Percentiles rank a stretch among this genome's conserved stretches.
Evolutionary conservation across 2,113 vertebrate species (phyloP).

Genomic region (Ellobius talpinus): DNA sequence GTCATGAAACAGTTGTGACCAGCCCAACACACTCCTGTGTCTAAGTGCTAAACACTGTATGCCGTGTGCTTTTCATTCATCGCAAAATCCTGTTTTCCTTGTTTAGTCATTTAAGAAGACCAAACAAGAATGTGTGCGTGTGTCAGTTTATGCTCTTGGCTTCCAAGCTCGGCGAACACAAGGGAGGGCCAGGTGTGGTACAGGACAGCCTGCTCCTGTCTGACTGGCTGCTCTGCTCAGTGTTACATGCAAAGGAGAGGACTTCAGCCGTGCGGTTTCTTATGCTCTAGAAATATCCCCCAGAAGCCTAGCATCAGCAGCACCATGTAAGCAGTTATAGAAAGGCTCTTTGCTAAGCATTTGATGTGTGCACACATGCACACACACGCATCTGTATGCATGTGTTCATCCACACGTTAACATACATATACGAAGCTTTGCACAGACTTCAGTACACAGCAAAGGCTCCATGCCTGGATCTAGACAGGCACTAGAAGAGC

Average conservation of each 20-base stretch:
- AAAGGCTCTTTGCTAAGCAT: background rate
- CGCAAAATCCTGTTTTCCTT: background rate
- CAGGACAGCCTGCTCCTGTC: too few species aligned
- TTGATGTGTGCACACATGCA: background rate
- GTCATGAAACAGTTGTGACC: too few species aligned
- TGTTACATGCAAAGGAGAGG: background rate
- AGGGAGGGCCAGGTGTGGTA: background rate
- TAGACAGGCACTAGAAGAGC: background rate
- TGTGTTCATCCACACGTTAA: background rate
- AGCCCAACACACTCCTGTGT: background rate
- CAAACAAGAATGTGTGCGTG: too few species aligned
- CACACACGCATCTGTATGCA: background rate
- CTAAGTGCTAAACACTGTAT: background rate
- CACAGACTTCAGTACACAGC: rapidly evolving
- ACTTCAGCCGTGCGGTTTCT: background rate
- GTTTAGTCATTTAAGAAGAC: background rate
- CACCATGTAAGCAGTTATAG: background rate
- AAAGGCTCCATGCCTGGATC: background rate
- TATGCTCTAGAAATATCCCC: background rate
- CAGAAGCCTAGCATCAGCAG: background rate
- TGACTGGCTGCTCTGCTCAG: background rate
- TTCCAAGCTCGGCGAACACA: background rate
- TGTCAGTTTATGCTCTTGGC: background rate
- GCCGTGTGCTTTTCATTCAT: background rate
- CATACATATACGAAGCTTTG: background rate